Evolutionary conservation across 1,140 invertebrate genomes (phyloP), one percentile per base, ranked within the genome.

Genomic region (Potamilus streckersoni): DNA sequence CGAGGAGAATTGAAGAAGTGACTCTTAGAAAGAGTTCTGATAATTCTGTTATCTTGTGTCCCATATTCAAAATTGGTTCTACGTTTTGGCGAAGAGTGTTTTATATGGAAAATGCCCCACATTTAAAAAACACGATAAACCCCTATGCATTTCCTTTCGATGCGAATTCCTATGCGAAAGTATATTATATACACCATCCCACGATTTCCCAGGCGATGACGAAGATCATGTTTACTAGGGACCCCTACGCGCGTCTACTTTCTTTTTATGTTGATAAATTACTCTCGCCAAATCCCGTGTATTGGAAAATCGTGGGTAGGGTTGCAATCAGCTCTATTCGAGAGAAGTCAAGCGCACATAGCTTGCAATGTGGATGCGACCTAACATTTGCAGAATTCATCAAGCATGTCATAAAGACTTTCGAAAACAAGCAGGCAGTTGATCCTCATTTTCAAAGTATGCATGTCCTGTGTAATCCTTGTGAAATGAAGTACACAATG

Each of bases 221-320:
- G 2, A 76, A 80, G 49, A 63, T 83, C 16, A 71, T 84, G 62
- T 84, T 83, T 60, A 80, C 82, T 2, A 60, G 83, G 16, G 83
- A 84, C 20, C 83, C 83, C 6, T 84, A 80, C 58, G 62, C 75
- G 2, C 38, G 83, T 55, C 61, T 83, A 12, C 49, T 83, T 55
- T 84, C 83, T 11, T 80, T 80, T 16, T 84, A 80, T 62, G 69
- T 79, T 1, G 83, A 84, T 71, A 84, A 84, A 73, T 55, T 84
- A 3, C 80, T 84, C 60, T 73, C 80, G 16, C 83, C 83, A n/a
- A 84, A 83, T 73, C 80, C 81, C 19, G 64, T 75, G 56, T 84
- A 80, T 23, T 84, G 83, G 83, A 73, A 59, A 17, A 58, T 31
- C 15, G 62, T 79, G 12, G 83, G 83, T 13, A 73, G 69, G 13